Evolutionary conservation across 2,797 vertebrate species (phyloP).

Genomic region (Enteromius radiatus): DNA sequence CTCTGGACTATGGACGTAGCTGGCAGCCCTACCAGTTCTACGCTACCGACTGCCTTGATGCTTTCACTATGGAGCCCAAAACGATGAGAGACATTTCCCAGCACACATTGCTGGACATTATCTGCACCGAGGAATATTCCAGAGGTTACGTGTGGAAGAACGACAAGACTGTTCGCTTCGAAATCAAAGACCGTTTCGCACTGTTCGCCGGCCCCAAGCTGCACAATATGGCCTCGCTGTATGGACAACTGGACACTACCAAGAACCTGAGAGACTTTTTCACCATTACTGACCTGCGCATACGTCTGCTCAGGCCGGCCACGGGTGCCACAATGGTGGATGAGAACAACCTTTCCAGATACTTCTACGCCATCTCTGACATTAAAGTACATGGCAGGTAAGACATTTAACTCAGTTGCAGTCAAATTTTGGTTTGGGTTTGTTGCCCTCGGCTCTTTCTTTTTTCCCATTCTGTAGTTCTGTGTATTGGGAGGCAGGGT

Average conservation of each 20-base stretch:
- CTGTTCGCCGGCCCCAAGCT: slow-evolving; percentile 95
- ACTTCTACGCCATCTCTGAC: slow-evolving; percentile 99
- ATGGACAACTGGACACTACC: slow-evolving; percentile 97
- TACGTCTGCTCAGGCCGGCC: slow-evolving; percentile 91
- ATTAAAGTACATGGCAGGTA: slow-evolving; percentile 98
- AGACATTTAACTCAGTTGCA: slow-evolving; percentile 62
- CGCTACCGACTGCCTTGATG: slow-evolving; percentile 95
- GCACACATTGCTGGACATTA: slow-evolving; percentile 93
- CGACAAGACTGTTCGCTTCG: slow-evolving; percentile 96
- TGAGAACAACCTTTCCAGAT: slow-evolving; percentile 91
- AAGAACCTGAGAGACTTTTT: slow-evolving; percentile 99
- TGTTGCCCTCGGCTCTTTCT: slow-evolving; percentile 11
- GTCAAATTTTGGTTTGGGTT: background rate
- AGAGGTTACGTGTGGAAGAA: slow-evolving; percentile 93
- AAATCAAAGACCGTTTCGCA: slow-evolving; percentile 97
- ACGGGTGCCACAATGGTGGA: slow-evolving; percentile 96
- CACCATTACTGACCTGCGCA: slow-evolving; percentile 94
- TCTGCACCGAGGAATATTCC: slow-evolving; percentile 98
- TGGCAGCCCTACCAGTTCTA: slow-evolving; percentile 99
- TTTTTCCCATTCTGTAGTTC: slow-evolving; percentile 2
- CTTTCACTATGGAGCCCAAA: slow-evolving; percentile 98
- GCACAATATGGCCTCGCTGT: slow-evolving; percentile 97
- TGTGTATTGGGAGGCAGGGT: background rate
- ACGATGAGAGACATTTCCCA: slow-evolving; percentile 92
- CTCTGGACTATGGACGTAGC: slow-evolving; percentile 92